Conservation (phyloP, 2,113 vertebrate genomes). For the Phalacrocorax carbo region DNA sequence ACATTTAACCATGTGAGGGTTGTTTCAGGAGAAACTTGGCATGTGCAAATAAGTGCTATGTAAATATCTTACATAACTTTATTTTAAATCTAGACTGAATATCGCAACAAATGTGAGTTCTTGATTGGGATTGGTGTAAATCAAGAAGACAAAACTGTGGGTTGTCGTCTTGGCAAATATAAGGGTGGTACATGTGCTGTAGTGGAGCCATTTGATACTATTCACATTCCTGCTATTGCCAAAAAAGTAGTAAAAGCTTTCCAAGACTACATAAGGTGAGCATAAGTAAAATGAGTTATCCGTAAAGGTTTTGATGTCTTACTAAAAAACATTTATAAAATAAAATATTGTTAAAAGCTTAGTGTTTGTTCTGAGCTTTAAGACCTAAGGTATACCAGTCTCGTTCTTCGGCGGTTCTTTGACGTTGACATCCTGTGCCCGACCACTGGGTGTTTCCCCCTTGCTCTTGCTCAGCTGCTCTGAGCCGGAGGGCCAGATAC, state of each 20-base stretch:
- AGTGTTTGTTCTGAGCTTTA: not conserved
- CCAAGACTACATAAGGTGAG: slow-evolving; percentile 93
- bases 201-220: slow-evolving; percentile 87
- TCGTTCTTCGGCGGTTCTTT: not conserved
- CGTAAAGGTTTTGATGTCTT: not conserved
- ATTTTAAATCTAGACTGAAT: slow-evolving; percentile 83
- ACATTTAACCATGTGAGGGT: not conserved
- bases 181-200: slow-evolving; percentile 94
- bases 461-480: not conserved
- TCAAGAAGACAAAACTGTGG: slow-evolving; percentile 91
- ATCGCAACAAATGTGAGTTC: slow-evolving; percentile 98
- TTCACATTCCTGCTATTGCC: slow-evolving; percentile 85
- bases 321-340: not conserved
- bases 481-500: not conserved
- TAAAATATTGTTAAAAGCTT: not conserved
- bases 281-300: not conserved
- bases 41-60: not conserved
- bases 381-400: not conserved
- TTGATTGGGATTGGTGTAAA: slow-evolving; percentile 89
- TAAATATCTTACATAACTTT: slow-evolving; percentile 31
- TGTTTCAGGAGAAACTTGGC: not conserved
- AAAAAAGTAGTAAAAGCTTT: slow-evolving; percentile 88
- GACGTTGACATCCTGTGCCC: not conserved
- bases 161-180: slow-evolving; percentile 94
- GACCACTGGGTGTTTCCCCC: not conserved